A percentile compares a stretch with the other conserved stretches of the same genome.
Evolutionary conservation across 2,888 invertebrate genomes (phyloP).

Genomic region (Dolomedes plantarius): DNA sequence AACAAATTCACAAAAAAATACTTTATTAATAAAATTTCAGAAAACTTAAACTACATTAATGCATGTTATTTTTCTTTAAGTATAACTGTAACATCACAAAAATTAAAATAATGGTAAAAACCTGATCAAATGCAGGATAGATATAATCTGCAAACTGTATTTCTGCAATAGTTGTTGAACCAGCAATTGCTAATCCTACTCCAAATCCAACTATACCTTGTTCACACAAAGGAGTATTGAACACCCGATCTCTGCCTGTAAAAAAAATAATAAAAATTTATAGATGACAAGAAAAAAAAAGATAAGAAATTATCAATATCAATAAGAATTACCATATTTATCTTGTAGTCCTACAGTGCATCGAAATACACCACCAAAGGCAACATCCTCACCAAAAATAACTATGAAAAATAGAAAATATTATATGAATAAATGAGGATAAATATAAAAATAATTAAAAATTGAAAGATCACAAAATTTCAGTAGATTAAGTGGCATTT

Average conservation of each 20-base stretch:
- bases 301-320: background rate
- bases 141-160: conserved; percentile 99
- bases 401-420: conserved; percentile 77
- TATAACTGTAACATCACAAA: no score
- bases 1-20: no score
- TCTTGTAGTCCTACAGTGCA: conserved; percentile 94
- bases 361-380: conserved; percentile 98
- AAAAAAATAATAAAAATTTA: background rate
- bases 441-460: no score
- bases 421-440: background rate
- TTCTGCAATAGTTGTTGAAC: conserved; percentile 96
- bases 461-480: no score
- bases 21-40: no score
- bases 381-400: conserved; percentile 98
- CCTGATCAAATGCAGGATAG: conserved; percentile 99
- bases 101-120: no score
- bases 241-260: conserved; percentile 86
- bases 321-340: conserved; percentile 84
- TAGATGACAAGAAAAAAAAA: background rate
- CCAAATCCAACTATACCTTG: conserved; percentile 99
- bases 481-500: no score
- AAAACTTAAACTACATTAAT: no score
- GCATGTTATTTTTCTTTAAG: no score
- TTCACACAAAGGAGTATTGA: conserved; percentile 97
- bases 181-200: conserved; percentile 92